These are phyloP conservation scores for Vulpes lagopus DNA, from an alignment of 2,113 vertebrate genomes.

Conservation along the genomic window DNA sequence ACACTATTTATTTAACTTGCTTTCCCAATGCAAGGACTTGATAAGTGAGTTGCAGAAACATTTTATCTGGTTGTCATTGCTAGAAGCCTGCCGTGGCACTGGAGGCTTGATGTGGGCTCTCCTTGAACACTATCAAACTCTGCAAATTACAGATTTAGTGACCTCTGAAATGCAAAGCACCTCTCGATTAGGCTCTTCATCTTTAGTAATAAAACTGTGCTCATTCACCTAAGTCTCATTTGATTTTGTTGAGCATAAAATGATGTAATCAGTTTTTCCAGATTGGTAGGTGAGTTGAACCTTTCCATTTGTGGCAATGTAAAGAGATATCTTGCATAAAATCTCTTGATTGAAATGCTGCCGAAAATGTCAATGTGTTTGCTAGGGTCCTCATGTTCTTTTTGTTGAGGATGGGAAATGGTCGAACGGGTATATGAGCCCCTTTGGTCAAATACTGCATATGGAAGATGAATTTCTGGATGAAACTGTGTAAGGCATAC, in stretches of 20 bases:
- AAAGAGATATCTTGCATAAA: constrained; percentile 47
- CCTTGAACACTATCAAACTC: constrained; percentile 29
- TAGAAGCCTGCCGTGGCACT: background rate
- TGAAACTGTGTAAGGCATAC: background rate
- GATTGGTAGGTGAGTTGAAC: constrained; percentile 42
- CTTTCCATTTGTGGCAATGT: constrained; percentile 23
- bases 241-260: constrained; percentile 68
- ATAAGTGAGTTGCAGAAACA: background rate
- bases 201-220: constrained; percentile 65
- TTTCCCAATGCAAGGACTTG: background rate
- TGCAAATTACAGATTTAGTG: constrained; percentile 62
- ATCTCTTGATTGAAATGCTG: constrained; percentile 62
- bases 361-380: constrained; percentile 49
- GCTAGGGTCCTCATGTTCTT: background rate
- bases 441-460: background rate
- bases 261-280: constrained; percentile 57
- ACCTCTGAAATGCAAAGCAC: constrained; percentile 61
- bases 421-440: background rate
- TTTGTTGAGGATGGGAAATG: background rate
- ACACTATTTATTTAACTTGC: constrained; percentile 30
- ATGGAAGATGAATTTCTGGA: constrained; percentile 25
- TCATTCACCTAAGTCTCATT: constrained; percentile 55
- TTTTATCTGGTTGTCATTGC: background rate
- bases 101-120: background rate
- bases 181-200: constrained; percentile 57